Evolutionary conservation across 2,888 invertebrate species (phyloP), one percentile per base, ranked within the genome.

Genomic region (Tenthredo amoena): DNA sequence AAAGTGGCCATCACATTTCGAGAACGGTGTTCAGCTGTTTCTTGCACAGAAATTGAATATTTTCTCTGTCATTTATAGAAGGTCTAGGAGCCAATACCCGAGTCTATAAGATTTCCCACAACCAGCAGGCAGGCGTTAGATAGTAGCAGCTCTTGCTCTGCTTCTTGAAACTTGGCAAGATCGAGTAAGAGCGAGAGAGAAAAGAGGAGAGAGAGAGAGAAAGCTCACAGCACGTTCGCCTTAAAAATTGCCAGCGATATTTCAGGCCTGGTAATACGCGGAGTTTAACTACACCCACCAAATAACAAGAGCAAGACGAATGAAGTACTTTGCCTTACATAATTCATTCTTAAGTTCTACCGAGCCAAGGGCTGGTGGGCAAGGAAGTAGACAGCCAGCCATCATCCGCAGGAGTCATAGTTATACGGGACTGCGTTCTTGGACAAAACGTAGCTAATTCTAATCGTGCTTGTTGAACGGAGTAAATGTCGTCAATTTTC

Each of bases 241-340:
- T 91, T 90, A 91, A 91, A 91, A 90, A 92, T 91, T 89, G 89
- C 90, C 43, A 86, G 88, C 89, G 87, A 92, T 92, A 92, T 92
- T 91, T 92, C 90, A 90, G 89, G 86, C 88, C 87, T 88, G 89
- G 90, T 90, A 91, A 91, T 91, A 90, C 89, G 90, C 89, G 84
- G 89, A 91, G 90, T 91, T 91, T 90, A 91, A 91, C 91, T 91
- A 90, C 89, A 88, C 88, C 90, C 87, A 91, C 91, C 90, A 90
- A 92, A 92, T 92, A 92, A 92, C 92, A 91, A 90, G 91, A 91
- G 89, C 90, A 92, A 92, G 91, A 92, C 90, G 91, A 92, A 92
- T 92, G 92, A 91, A 92, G 91, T 91, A 90, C 91, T 91, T 91
- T 91, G 91, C 90, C 91, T 90, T 91, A 89, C 91, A 91, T 91